Base-by-base conservation (phyloP, 2,888 invertebrate genomes). In the Thymelicus lineola region DNA sequence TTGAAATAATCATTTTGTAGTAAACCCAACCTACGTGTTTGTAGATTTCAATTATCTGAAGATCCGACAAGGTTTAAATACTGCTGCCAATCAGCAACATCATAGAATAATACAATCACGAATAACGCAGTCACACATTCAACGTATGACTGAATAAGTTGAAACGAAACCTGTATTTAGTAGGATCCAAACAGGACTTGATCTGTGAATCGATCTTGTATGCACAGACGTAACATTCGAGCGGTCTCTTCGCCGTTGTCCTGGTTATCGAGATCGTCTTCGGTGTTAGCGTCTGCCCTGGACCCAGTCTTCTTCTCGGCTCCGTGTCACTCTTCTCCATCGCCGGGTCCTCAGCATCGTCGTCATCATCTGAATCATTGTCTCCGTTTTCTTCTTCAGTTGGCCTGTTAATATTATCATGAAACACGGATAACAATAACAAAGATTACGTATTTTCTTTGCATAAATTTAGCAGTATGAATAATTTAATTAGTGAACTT, bases 151-250 rank as follows among this genome's bases (percentile, higher is more conserved):
- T 28, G 28, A 28, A 28, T 28, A 28, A 20, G 20, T 20, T 20
- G 20, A 20, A 28, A 28, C 28, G 28, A 28, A n/a, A 91, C 93
- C 89, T 90, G 75, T 83, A 87, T 79, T 91, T 92, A 1, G 86
- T 82, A 6, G 93, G 93, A 77, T 93, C 93, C 73, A 93, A 74
- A 66, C 93, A 93, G 0, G 90, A 85, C 72, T 84, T 82, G 0
- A 89, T 71, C 6, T 86, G 86, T 1, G 85, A 84, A 45, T 91
- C 91, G 0, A 85, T 76, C 72, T 90, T 93, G 73, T 84, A 93
- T 2, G 88, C 86, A 66, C 93, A 93, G 1, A 90, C 87, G 70
- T 87, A 93, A 76, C 93, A 93, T 76, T 93, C 93, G 7, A 93
- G 74, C 0, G 91, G 89, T 3, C 86, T 79, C 70, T 80, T 85